Percentiles rank a stretch among this genome's conserved stretches.
Evolutionary conservation across 2,113 vertebrate genomes (phyloP).

Genomic region (Oryctolagus cuniculus): mOryCun1.1 NC_091445.1:93831001-93831500

Average conservation of each 20-base stretch:
- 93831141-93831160: not conserved
- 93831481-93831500: slow-evolving; percentile 7
- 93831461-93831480: not conserved
- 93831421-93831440: too few species aligned
- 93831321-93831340: not conserved
- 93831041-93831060: not conserved
- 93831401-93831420: too few species aligned
- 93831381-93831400: too few species aligned
- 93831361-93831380: too few species aligned
- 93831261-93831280: not conserved
- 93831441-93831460: not conserved
- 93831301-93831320: not conserved
- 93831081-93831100: too few species aligned
- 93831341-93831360: not conserved
- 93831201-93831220: not conserved
- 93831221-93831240: not conserved
- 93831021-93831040: rapidly evolving
- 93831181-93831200: not conserved
- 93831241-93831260: not conserved
- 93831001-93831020: too few species aligned
- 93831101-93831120: not conserved
- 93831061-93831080: too few species aligned
- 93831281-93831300: not conserved
- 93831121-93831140: not conserved
- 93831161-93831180: not conserved